Percentiles rank a stretch among this genome's conserved stretches.
These are phyloP conservation scores for Recurvirostra avosetta DNA, from an alignment of 2,113 vertebrate genomes.

Conservation along the genomic window DNA sequence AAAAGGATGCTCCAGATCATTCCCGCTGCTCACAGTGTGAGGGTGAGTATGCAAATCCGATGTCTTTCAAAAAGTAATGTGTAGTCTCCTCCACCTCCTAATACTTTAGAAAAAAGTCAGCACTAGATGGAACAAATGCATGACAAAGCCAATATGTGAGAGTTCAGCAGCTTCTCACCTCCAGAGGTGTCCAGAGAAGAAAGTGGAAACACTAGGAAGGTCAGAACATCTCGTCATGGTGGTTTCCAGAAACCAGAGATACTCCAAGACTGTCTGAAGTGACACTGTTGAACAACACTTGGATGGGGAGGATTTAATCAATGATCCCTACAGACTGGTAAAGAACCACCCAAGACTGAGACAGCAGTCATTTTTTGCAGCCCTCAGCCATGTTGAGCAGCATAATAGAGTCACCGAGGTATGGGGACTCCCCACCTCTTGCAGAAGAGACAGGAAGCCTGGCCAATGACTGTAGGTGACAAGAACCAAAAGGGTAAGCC, in stretches of 20 bases:
- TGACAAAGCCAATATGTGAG: neutral
- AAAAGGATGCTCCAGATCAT: neutral
- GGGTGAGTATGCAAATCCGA: neutral
- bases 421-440: neutral
- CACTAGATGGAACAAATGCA: neutral
- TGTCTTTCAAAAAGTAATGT: neutral
- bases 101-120: neutral
- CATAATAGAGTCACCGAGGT: neutral
- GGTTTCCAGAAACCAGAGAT: neutral
- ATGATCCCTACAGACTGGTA: neutral
- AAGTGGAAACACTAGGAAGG: neutral
- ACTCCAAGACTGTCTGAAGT: neutral
- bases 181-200: neutral
- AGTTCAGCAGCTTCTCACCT: neutral
- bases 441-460: neutral
- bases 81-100: neutral
- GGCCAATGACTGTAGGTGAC: neutral
- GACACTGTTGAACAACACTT: neutral
- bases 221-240: neutral
- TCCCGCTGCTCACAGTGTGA: neutral
- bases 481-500: neutral
- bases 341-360: neutral
- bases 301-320: neutral
- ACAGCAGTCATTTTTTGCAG: neutral
- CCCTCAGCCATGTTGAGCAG: neutral